Evolutionary conservation across 2,113 vertebrate species (phyloP), one percentile per base, ranked within the genome.

Genomic region (Aviceda subcristata): DNA sequence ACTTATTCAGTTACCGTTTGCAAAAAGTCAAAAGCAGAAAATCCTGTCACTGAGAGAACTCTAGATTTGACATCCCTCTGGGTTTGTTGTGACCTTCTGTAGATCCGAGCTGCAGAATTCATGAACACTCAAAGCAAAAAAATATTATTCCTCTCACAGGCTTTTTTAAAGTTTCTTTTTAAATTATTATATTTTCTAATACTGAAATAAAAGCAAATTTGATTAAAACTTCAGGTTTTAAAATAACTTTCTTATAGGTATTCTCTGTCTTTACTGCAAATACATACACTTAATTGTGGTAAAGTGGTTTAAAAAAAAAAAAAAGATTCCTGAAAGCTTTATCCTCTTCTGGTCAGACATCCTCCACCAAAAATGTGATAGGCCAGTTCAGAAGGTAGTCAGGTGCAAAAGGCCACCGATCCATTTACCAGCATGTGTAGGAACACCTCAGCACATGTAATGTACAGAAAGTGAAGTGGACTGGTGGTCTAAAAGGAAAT

Each of bases 311-410:
- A 16, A 51, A 50, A 22, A 11, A 38, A 79, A 89, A 64, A 24
- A 53, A 22, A 21, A 82, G 32, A 56, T 78, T 95, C 41, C 36
- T 95, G 1, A 2, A 46, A 94, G 48, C 67, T 94, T 96, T 93
- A 48, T 86, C 27, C 41, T 94, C 57, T 96, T 95, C 59, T 90
- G 66, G 83, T 97, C 86, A 91, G 86, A 60, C 29, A 36, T 96
- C 72, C 48, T 77, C 48, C 60, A 60, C 34, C 76, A 77, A 92
- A 97, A 94, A 91, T 18, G 4, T 62, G 64, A 85, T 80, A 45
- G 8, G 72, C 41, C 32, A 38, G 12, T 87, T 83, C 59, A 77
- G 50, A 77, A 91, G 22, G 91, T 91, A 87, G 94, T 89, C 87
- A 77, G 67, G 18, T 55, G 34, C n/a, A 62, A 84, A 88, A 79